phyloP scores from a whole-genome alignment of 2,797 vertebrate species.

The Hippoglossus hippoglossus region DNA sequence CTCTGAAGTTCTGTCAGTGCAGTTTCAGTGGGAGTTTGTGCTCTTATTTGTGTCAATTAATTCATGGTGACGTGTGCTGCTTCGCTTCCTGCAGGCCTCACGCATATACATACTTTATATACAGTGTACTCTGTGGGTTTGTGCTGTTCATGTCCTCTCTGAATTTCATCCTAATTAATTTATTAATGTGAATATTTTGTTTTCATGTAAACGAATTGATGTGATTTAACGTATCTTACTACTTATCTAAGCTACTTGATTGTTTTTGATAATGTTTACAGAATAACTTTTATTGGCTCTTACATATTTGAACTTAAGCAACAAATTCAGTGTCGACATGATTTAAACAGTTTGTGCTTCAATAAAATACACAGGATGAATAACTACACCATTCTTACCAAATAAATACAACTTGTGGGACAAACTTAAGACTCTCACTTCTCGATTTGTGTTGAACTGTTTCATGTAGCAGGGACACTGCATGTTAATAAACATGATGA shows the following conservation, averaged over 20 bases:
- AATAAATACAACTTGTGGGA: constrained; percentile 69
- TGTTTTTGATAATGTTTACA: constrained; percentile 69
- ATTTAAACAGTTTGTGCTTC: constrained; percentile 48
- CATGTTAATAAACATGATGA: no score
- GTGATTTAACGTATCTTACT: constrained; percentile 38
- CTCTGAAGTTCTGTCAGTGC: constrained; percentile 17
- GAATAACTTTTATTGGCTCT: constrained; percentile 44
- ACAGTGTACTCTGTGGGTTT: constrained; percentile 20
- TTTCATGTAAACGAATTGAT: constrained; percentile 40
- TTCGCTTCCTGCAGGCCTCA: constrained; percentile 42
- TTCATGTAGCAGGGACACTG: not conserved
- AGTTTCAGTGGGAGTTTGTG: constrained; percentile 29
- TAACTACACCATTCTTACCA: constrained; percentile 49
- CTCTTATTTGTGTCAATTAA: constrained; percentile 35
- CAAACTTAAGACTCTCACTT: not conserved
- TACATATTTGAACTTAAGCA: constrained; percentile 44
- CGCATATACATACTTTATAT: constrained; percentile 21
- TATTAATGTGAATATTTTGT: constrained; percentile 63
- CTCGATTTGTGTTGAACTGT: not conserved
- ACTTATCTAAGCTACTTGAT: constrained; percentile 52
- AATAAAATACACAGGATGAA: constrained; percentile 30
- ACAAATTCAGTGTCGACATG: constrained; percentile 41
- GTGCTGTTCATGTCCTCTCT: constrained; percentile 27
- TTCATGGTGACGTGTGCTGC: constrained; percentile 41
- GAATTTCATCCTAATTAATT: constrained; percentile 63